Percentiles rank a stretch among this genome's conserved stretches.
phyloP scores from a whole-genome alignment of 2,797 vertebrate species.

The Champsocephalus esox region DNA sequence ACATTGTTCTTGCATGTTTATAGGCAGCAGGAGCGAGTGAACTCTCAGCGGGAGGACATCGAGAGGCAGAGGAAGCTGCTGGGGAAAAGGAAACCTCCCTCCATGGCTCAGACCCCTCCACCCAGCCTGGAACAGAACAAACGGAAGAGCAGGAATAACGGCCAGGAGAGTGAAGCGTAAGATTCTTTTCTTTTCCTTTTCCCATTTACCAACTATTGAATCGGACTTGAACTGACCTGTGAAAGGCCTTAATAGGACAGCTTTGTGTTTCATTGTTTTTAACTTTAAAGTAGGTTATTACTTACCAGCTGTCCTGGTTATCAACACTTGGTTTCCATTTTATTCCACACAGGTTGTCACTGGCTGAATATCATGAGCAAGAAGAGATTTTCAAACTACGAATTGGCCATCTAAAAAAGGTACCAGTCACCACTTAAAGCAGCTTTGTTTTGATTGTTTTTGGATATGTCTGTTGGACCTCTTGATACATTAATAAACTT shows the following conservation, averaged over 20 bases:
- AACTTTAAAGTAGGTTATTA: background rate
- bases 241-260: background rate
- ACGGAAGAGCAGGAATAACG: constrained; percentile 96
- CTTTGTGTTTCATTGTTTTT: constrained; percentile 28
- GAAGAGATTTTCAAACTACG: constrained; percentile 99
- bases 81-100: constrained; percentile 95
- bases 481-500: background rate
- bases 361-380: constrained; percentile 98
- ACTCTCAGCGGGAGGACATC: constrained; percentile 97
- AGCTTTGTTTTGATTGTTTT: background rate
- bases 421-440: constrained; percentile 55
- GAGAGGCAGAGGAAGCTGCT: constrained; percentile 97
- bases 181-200: constrained; percentile 37
- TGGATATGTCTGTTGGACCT: background rate
- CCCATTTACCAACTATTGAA: too few species aligned
- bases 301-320: background rate
- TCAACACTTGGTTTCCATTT: background rate
- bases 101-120: constrained; percentile 90
- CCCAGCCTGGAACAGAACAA: constrained; percentile 94
- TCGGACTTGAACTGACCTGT: background rate
- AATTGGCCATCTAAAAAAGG: constrained; percentile 98
- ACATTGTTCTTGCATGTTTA: constrained; percentile 5
- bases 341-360: constrained; percentile 88
- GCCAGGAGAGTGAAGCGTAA: constrained; percentile 95
- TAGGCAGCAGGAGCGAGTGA: constrained; percentile 98